Conservation (phyloP, 2,113 vertebrate genomes). For the Lichenostomus cassidix region DNA sequence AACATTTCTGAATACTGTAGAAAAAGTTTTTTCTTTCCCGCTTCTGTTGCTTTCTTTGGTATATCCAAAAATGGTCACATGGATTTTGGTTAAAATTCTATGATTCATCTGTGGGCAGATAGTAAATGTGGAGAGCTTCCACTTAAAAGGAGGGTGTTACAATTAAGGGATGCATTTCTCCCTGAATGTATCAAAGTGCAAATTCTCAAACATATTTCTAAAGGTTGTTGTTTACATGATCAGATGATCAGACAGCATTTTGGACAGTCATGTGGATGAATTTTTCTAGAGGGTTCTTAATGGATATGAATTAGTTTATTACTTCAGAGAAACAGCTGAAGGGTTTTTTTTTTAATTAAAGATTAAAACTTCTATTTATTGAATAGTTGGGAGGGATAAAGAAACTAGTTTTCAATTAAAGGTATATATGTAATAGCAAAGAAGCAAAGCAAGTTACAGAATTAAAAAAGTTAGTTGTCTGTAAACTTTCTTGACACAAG, state of each 20-base stretch:
- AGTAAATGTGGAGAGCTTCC: neutral
- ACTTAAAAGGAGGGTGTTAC: neutral
- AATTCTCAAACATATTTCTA: neutral
- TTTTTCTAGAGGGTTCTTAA: neutral
- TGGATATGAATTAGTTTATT: neutral
- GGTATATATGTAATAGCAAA: neutral
- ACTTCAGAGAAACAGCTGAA: neutral
- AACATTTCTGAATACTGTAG: neutral
- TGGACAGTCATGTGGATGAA: neutral
- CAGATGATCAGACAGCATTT: neutral
- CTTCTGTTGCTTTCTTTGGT: neutral
- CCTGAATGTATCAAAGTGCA: neutral
- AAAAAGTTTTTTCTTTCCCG: neutral
- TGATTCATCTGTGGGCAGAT: conserved; percentile 55
- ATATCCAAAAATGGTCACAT: neutral
- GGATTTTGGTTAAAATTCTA: conserved; percentile 6
- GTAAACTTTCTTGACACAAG: neutral
- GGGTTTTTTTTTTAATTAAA: neutral
- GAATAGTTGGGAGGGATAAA: neutral
- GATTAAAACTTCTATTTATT: neutral
- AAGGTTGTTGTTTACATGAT: neutral
- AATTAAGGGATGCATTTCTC: neutral
- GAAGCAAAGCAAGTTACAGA: neutral
- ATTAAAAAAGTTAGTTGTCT: neutral
- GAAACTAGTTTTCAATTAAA: neutral